Evolutionary conservation across 2,888 invertebrate species (phyloP).

Genomic region (Microctonus aethiopoides): DNA sequence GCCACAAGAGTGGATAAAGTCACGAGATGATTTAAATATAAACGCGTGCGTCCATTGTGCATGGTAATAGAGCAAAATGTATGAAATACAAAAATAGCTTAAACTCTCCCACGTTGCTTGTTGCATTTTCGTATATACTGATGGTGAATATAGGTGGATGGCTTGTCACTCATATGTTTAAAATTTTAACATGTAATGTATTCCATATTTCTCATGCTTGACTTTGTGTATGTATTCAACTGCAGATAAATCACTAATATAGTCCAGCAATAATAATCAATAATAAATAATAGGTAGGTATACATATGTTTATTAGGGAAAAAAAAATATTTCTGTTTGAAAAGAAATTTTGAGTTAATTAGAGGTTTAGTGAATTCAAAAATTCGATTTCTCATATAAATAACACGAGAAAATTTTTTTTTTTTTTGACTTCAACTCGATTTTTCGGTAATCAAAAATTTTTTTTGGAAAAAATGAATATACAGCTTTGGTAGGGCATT

Average conservation of each 20-base stretch:
- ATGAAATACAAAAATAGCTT: constrained; percentile 53
- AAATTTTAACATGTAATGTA: neutral
- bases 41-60: constrained; percentile 43
- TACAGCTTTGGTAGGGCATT: no score
- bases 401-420: no score
- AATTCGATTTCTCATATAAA: no score
- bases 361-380: no score
- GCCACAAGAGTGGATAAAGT: constrained; percentile 25
- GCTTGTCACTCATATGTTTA: neutral
- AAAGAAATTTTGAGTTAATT: no score
- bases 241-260: no score
- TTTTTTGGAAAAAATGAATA: no score
- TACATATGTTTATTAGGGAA: no score
- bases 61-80: constrained; percentile 48
- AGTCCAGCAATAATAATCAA: neutral
- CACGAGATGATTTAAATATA: constrained; percentile 52
- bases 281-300: neutral
- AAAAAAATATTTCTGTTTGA: no score
- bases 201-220: neutral
- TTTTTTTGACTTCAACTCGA: no score
- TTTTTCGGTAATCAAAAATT: no score
- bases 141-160: neutral
- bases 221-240: neutral
- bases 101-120: constrained; percentile 57
- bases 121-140: neutral